Evolutionary conservation across 1,140 invertebrate species (phyloP), one percentile per base, ranked within the genome.

Genomic region (Drosophila asahinai): DNA sequence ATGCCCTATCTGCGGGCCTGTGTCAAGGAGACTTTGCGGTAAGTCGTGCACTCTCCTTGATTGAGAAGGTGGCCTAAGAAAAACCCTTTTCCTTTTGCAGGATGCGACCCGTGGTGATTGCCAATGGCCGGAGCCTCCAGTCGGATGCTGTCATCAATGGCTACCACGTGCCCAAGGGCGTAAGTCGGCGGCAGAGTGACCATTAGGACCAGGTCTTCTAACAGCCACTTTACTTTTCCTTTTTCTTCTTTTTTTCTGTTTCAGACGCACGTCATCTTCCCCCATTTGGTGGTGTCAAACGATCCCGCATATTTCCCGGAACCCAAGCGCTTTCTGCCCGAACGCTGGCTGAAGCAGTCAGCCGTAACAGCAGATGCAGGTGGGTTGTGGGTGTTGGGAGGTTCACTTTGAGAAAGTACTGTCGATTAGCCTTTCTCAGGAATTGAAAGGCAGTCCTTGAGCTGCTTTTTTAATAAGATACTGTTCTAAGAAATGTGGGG

Each of bases 21-120:
- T 90, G 95, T 99, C 11, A 98, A 98, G 92, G 98, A 99, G 94
- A 96, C 97, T 5, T 94, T 98, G 76, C 95, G 97, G 97, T 97
- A 93, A 8, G 72, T 55, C 2, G 17, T 11, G 9, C 55, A 60
- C 45, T 71, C 42, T 55, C 33, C n/a, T 19, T 68, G 38, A 45
- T 68, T 77, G 40, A 11, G 15, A 11, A 22, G 19, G 19, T 22
- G 19, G 19, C 19, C 19, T 22, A 22, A 22, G 19, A 59, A 22
- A 51, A 42, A 33, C 17, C 36, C 11, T 12, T 33, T 48, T 42
- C 33, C 11, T n/a, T 68, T 49, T 55, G 14, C 71, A 97, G 97
- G 92, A 95, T 98, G 93, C 97, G 96, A 92, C 97, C 97, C 11
- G 97, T 98, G 14, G 97, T 98, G 27, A 95, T 98, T 76, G 97